Base-by-base conservation (phyloP, 2,797 vertebrate genomes). In the Valencia hispanica region DNA sequence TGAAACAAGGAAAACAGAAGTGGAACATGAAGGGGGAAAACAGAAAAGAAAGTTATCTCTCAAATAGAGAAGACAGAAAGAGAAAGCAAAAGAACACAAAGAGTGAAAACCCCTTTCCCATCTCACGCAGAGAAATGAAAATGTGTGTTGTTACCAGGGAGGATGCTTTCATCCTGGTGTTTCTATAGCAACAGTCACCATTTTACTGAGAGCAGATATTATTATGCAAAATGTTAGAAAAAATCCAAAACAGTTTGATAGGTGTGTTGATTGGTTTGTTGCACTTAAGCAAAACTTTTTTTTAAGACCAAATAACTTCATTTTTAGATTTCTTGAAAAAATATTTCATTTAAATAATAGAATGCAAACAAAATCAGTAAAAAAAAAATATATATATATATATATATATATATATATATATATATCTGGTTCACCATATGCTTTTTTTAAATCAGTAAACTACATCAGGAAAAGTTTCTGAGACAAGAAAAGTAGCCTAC, bases 101-200 rank as follows among this genome's bases (percentile, higher is more conserved):
- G 79, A 85, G 84, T 74, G 78, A 91, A 87, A 82, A 72, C 79
- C 80, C 79, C 79, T 87, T 87, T 74, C 45, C 86, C 65, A 83
- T 89, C 87, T 87, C 84, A 81, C 80, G 89, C 80, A 78, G 89
- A 91, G 88, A 90, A 91, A 91, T 89, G 79, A 88, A 92, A 94
- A 93, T 85, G 90, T 92, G 90, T 92, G 87, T 91, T 36, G 86
- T 91, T 90, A 89, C 91, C 85, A 94, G 91, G 93, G 92, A 91
- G 92, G 91, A 77, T 90, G 86, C 86, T 92, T 91, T 92, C 91
- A 92, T 91, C 90, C 89, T 90, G 87, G 77, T 90, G 93, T 94
- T 94, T 92, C 93, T 93, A 94, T 94, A 93, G 93, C 91, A 94
- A 94, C 93, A 77, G 89, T 90, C 89, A 88, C 86, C 82, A 80